Conservation (phyloP, 2,113 vertebrate genomes). For the Limnothrissa miodon region DNA sequence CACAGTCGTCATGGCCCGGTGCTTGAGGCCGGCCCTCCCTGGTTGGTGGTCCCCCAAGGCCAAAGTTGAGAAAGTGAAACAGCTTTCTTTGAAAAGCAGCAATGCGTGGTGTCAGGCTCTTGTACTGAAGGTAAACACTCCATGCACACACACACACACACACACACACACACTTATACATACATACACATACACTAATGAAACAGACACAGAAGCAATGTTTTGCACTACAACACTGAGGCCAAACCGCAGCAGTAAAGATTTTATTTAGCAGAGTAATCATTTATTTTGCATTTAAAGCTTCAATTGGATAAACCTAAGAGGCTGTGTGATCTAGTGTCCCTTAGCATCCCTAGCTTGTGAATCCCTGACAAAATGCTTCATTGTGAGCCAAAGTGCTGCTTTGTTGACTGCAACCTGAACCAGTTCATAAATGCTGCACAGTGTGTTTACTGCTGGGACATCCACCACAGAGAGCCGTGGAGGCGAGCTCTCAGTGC, state of each 20-base stretch:
- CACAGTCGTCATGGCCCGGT: conserved; percentile 2
- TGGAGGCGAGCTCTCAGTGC: neutral
- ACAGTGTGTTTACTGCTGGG: neutral
- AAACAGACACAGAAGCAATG: neutral
- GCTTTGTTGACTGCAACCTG: conserved; percentile 7
- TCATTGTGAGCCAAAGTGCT: conserved; percentile 10
- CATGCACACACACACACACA: neutral
- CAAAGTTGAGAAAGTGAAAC: conserved; percentile 36
- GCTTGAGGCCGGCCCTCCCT: conserved; percentile 40
- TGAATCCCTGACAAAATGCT: neutral
- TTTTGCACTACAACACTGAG: neutral
- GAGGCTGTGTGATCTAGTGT: neutral
- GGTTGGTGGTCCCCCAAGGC: conserved; percentile 62
- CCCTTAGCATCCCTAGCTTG: neutral
- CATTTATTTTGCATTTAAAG: neutral
- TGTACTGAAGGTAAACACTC: neutral
- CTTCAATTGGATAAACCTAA: neutral
- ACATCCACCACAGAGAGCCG: neutral
- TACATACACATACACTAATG: neutral
- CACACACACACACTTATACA: neutral
- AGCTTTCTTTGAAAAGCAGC: conserved; percentile 41
- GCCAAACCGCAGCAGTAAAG: neutral
- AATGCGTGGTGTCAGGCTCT: conserved; percentile 28
- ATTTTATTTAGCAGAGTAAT: neutral
- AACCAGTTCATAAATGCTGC: conserved; percentile 26